Percentiles rank a stretch among this genome's conserved stretches.
phyloP scores from a whole-genome alignment of 2,797 vertebrate genomes.

The Pseudotriccus pelzelni region DNA sequence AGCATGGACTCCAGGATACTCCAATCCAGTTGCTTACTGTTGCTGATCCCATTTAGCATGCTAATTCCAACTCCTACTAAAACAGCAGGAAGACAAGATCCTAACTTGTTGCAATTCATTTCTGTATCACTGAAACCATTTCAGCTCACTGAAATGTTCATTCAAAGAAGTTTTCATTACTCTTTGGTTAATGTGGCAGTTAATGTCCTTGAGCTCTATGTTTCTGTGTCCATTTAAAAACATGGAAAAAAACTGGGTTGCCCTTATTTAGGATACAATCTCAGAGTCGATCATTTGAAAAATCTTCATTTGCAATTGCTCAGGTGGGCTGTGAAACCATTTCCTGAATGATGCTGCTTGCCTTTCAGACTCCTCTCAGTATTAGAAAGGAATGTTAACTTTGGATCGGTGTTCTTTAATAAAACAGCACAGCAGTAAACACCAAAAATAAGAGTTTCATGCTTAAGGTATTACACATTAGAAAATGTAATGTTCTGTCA shows the following conservation, averaged over 20 bases:
- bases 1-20: neutral
- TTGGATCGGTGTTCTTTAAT: constrained; percentile 68
- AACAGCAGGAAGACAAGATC: constrained; percentile 66
- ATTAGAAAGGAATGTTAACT: constrained; percentile 58
- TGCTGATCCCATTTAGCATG: constrained; percentile 9
- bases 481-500: constrained; percentile 65
- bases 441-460: constrained; percentile 66
- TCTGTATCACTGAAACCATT: constrained; percentile 68
- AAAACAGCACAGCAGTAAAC: constrained; percentile 72
- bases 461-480: constrained; percentile 68
- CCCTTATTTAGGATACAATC: constrained; percentile 37
- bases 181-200: constrained; percentile 80
- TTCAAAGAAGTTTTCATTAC: constrained; percentile 76
- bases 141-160: constrained; percentile 75
- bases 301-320: constrained; percentile 53
- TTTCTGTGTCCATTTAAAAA: constrained; percentile 70
- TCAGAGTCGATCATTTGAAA: constrained; percentile 27
- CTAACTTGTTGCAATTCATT: constrained; percentile 75
- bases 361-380: neutral
- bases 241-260: constrained; percentile 6
- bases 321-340: constrained; percentile 34
- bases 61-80: constrained; percentile 52
- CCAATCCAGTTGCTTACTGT: neutral
- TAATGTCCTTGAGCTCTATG: constrained; percentile 72
- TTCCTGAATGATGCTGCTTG: constrained; percentile 29